These are phyloP conservation scores for Bungarus multicinctus DNA, from an alignment of 2,113 vertebrate genomes.

Conservation along the genomic window DNA sequence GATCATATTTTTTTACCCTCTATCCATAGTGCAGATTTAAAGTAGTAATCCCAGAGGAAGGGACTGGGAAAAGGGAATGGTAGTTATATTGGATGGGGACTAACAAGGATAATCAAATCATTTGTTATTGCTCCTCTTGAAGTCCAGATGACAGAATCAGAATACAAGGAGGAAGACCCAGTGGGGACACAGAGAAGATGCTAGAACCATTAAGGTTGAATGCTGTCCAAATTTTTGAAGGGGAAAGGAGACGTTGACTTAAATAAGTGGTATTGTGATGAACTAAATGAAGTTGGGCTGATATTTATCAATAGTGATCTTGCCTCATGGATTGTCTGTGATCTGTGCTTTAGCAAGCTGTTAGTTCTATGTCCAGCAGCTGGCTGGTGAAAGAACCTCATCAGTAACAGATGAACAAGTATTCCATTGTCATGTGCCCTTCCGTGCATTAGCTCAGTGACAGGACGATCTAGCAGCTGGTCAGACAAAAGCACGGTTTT, in stretches of 20 bases:
- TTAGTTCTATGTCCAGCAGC: conserved; percentile 57
- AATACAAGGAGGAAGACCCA: neutral
- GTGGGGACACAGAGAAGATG: neutral
- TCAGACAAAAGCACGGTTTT: conserved; percentile 59
- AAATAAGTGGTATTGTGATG: neutral
- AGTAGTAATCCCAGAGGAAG: neutral
- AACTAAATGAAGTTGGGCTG: neutral
- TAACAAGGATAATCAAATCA: neutral
- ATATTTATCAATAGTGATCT: conserved; percentile 14
- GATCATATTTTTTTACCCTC: neutral
- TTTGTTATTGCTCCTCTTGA: neutral
- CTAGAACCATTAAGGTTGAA: neutral
- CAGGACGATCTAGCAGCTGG: conserved; percentile 59
- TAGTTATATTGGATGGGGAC: neutral
- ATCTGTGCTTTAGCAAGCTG: conserved; percentile 43
- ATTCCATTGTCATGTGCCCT: conserved; percentile 50
- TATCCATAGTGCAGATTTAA: neutral
- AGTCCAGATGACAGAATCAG: neutral
- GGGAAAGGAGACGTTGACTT: neutral
- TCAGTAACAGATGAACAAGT: conserved; percentile 31
- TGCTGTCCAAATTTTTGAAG: conserved; percentile 21
- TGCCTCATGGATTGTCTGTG: conserved; percentile 22
- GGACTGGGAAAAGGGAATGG: neutral
- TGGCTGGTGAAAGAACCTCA: conserved; percentile 47
- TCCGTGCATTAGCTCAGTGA: conserved; percentile 42